phyloP scores from a whole-genome alignment of 2,797 vertebrate genomes.

The Ficedula albicollis region DNA sequence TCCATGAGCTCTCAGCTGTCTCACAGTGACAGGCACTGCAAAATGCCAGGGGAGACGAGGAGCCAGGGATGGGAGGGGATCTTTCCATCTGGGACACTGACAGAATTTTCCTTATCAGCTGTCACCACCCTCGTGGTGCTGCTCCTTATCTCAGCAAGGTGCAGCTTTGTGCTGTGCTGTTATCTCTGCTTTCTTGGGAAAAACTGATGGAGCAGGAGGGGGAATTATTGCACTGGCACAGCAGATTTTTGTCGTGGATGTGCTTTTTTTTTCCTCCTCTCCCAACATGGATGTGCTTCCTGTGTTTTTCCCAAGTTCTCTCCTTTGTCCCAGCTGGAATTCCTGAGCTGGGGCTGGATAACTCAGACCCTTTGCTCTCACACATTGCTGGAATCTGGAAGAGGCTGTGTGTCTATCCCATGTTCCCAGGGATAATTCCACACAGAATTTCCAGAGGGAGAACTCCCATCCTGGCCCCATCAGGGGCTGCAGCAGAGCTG shows the following conservation, averaged over 20 bases:
- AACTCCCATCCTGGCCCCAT: accelerated
- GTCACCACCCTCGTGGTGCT: background rate
- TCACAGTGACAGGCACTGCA: background rate
- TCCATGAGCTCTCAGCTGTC: background rate
- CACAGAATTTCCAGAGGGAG: background rate
- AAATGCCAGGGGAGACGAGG: background rate
- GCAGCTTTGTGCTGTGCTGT: background rate
- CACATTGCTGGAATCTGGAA: background rate
- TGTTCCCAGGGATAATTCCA: background rate
- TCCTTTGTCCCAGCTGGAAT: background rate
- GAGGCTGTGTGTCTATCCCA: background rate
- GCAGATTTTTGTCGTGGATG: background rate
- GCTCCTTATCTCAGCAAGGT: background rate
- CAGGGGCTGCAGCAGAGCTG: background rate
- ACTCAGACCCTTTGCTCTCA: background rate
- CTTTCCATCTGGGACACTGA: background rate
- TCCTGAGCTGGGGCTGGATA: background rate
- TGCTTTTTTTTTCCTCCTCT: too few relatives aligned
- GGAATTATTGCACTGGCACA: background rate
- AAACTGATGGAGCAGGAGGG: background rate
- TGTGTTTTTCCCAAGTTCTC: background rate
- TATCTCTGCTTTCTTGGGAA: background rate
- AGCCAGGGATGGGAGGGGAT: background rate
- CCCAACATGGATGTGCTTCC: background rate
- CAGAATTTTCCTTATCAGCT: background rate